phyloP scores from a whole-genome alignment of 2,113 vertebrate genomes.

The Danionella cerebrum region DNA sequence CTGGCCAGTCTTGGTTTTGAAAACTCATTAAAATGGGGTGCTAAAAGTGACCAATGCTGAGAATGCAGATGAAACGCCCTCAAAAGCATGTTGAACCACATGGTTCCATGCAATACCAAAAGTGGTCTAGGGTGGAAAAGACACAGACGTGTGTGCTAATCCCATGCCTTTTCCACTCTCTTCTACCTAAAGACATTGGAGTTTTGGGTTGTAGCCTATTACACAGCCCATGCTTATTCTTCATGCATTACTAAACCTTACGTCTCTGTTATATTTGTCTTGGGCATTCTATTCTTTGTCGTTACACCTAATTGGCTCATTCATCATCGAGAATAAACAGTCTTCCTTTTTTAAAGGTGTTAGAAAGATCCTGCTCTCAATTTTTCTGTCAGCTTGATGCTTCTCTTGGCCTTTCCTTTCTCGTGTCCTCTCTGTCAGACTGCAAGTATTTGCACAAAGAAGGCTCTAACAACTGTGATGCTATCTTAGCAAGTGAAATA shows the following conservation, averaged over 20 bases:
- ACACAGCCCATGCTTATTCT: slow-evolving; percentile 15
- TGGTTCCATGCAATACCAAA: too few relatives aligned
- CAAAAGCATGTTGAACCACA: too few relatives aligned
- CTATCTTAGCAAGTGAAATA: neutral
- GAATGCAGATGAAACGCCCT: too few relatives aligned
- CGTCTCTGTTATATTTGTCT: slow-evolving; percentile 26
- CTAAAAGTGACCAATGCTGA: too few relatives aligned
- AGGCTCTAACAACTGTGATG: neutral
- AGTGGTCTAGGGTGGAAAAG: too few relatives aligned
- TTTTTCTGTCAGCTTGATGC: neutral
- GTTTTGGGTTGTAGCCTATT: slow-evolving; percentile 10
- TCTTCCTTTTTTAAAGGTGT: neutral
- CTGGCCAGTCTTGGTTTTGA: too few relatives aligned
- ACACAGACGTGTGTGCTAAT: neutral
- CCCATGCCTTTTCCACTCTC: slow-evolving; percentile 22
- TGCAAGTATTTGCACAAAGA: neutral
- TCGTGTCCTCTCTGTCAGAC: neutral
- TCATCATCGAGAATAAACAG: neutral
- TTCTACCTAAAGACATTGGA: slow-evolving; percentile 20
- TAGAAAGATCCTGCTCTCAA: neutral
- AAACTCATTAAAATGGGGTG: too few relatives aligned
- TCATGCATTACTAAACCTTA: slow-evolving; percentile 44
- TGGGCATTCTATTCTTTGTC: slow-evolving; percentile 33
- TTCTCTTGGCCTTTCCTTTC: neutral
- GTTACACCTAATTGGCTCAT: neutral